Conservation (phyloP, 2,888 invertebrate genomes). For the Perithous albicinctus region DNA sequence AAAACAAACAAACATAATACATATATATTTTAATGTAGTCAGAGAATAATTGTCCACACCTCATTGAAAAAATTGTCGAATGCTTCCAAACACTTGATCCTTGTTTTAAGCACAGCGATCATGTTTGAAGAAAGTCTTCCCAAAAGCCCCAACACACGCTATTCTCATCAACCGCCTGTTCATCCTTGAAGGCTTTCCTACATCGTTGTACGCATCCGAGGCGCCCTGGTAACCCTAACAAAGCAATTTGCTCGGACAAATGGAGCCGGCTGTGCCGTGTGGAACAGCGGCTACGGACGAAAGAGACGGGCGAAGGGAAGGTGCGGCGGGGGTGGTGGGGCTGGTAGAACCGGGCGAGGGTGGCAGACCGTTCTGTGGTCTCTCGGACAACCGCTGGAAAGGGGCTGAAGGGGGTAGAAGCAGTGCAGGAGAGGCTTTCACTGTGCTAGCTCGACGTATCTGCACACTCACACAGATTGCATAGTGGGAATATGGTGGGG, state of each 20-base stretch:
- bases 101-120: neutral
- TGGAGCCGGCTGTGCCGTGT: slow-evolving; percentile 60
- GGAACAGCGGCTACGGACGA: slow-evolving; percentile 19
- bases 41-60: no score
- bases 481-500: no score
- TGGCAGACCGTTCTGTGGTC: slow-evolving; percentile 61
- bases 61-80: no score
- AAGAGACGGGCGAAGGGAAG: no score
- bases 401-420: slow-evolving; percentile 21
- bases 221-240: slow-evolving; percentile 63
- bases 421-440: slow-evolving; percentile 21
- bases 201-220: slow-evolving; percentile 19
- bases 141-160: slow-evolving; percentile 5
- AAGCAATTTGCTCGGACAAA: slow-evolving; percentile 72
- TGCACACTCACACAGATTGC: slow-evolving; percentile 39
- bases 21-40: no score
- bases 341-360: slow-evolving; percentile 30
- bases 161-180: slow-evolving; percentile 14
- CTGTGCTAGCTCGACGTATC: slow-evolving; percentile 57
- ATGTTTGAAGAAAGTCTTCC: slow-evolving; percentile 7
- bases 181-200: slow-evolving; percentile 5
- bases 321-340: neutral
- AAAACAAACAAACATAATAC: no score
- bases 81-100: neutral
- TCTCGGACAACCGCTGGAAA: slow-evolving; percentile 57